Percentiles rank a stretch among this genome's conserved stretches.
These are phyloP conservation scores for Escarpia spicata DNA, from an alignment of 2,888 invertebrate genomes.

Conservation along the genomic window DNA sequence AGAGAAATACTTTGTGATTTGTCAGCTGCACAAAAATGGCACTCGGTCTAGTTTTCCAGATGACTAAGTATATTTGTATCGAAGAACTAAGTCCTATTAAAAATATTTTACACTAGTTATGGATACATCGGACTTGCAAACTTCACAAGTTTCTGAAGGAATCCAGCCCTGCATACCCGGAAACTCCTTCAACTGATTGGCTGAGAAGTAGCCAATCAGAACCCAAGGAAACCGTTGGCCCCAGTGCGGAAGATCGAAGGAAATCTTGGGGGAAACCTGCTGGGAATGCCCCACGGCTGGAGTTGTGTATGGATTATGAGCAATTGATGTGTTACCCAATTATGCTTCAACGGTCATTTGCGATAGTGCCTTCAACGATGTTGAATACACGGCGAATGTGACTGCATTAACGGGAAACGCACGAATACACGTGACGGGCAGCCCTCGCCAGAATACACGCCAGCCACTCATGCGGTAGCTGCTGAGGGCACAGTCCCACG, in stretches of 20 bases:
- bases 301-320: background rate
- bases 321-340: background rate
- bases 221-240: background rate
- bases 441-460: slow-evolving; percentile 74
- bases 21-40: background rate
- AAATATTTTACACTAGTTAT: background rate
- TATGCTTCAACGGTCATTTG: background rate
- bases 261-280: background rate
- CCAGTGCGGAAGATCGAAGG: background rate
- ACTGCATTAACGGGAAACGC: slow-evolving; percentile 79
- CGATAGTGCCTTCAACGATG: background rate
- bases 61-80: background rate
- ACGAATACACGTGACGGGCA: slow-evolving; percentile 72
- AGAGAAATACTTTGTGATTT: background rate
- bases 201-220: background rate
- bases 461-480: slow-evolving; percentile 72
- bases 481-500: slow-evolving; percentile 72
- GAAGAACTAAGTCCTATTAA: background rate
- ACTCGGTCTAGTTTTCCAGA: background rate
- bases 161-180: background rate
- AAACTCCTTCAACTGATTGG: background rate
- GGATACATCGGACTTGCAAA: background rate
- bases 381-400: slow-evolving; percentile 68
- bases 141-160: background rate
- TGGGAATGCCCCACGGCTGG: background rate